Base-by-base conservation (phyloP, 2,888 invertebrate species). In the Ichneumoninae sp. region DNA sequence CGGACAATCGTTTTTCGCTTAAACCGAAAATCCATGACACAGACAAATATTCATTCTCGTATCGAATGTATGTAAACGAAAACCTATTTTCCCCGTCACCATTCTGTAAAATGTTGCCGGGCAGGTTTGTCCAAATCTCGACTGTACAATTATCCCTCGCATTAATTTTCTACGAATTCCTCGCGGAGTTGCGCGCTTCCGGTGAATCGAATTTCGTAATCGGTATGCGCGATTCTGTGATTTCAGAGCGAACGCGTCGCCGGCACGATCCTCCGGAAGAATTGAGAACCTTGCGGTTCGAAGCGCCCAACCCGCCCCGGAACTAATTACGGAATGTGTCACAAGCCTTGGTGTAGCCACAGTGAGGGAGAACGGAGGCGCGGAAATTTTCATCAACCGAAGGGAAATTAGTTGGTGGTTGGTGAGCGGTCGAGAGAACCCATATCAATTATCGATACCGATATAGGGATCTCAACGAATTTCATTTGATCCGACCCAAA, bases 1-100 rank as follows among this genome's bases (percentile, higher is more conserved):
- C 62, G 40, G 52, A 65, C 26, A 52, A 72, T 72, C 65, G 79
- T 79, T 79, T 72, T 57, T 72, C 79, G 65, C 40, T 79, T 62
- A 65, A 36, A 52, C 79, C 26, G 71, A 72, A 71, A 79, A 79
- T 72, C 36, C 71, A 57, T 72, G 79, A 52, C 36, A 44, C 40
- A 52, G 62, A 70, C 72, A 65, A 79, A 79, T 66, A 40, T 66
- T 52, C 22, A 65, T 50, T 62, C 30, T 8, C 74, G 26, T 22
- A 47, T 74, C 54, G 65, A 65, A 36, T 33, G 33, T 62, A 74
- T 13, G 16, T n/a, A 10, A 16, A 16, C 62, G 57, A 57, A 57
- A 57, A 26, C 8, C n/a, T 72, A 65, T 30, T 30, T 10, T 10
- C 22, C 30, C 50, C 36, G 40, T 44, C n/a, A 30, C 36, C 40